A percentile compares a stretch with the other conserved stretches of the same genome.
phyloP scores from a whole-genome alignment of 35 echinoderm and acorn worm genomes.

The Hemicentrotus pulcherrimus region DNA sequence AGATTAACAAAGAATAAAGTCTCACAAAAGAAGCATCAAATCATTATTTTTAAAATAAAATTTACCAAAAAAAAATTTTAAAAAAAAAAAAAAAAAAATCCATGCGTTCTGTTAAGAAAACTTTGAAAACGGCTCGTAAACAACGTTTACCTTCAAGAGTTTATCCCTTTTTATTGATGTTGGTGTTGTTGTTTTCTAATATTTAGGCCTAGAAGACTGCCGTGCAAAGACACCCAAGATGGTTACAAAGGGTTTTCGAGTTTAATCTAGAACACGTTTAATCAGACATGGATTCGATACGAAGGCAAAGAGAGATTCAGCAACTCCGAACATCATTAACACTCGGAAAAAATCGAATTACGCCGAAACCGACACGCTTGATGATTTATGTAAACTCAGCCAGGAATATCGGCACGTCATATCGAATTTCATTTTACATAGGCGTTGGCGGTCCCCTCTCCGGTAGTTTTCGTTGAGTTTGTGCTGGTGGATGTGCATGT shows the following conservation, averaged over 20 bases:
- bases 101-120: too few relatives aligned
- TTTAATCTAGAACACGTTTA: conserved; percentile 12
- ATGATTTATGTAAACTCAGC: neutral
- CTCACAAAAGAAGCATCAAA: too few relatives aligned
- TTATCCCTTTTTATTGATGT: too few relatives aligned
- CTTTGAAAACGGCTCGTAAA: too few relatives aligned
- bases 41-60: too few relatives aligned
- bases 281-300: conserved; percentile 17
- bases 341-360: neutral
- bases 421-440: neutral
- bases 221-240: neutral
- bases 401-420: neutral
- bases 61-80: too few relatives aligned
- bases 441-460: neutral
- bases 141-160: too few relatives aligned
- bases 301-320: neutral
- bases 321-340: neutral
- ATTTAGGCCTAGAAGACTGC: neutral
- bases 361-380: neutral
- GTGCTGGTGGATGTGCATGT: neutral
- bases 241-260: neutral
- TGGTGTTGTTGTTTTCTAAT: neutral
- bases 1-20: too few relatives aligned
- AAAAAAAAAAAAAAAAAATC: too few relatives aligned
- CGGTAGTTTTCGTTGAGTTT: neutral